phyloP scores from a whole-genome alignment of 2,113 vertebrate genomes.

The Taxidea taxus region DNA sequence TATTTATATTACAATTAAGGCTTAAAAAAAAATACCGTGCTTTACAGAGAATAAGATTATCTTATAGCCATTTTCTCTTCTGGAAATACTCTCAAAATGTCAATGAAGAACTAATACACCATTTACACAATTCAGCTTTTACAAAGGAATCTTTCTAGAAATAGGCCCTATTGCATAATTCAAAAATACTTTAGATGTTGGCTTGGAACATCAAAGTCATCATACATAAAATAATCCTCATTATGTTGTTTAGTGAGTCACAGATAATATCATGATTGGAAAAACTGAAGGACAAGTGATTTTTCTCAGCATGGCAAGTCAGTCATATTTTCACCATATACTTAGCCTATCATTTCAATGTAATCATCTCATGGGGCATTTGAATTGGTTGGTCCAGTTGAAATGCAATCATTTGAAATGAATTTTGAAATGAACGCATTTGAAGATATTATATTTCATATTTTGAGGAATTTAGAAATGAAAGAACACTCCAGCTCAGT shows the following conservation, averaged over 20 bases:
- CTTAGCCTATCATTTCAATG: neutral
- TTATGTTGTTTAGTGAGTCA: neutral
- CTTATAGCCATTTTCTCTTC: neutral
- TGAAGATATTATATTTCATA: neutral
- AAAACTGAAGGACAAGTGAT: neutral
- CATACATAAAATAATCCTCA: neutral
- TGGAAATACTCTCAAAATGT: neutral
- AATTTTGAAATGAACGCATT: neutral
- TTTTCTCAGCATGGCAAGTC: neutral
- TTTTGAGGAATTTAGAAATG: neutral
- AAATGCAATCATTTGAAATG: neutral
- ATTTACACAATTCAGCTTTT: constrained; percentile 21
- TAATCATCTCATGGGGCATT: neutral
- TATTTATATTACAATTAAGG: constrained; percentile 10
- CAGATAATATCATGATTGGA: neutral
- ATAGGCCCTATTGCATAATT: neutral
- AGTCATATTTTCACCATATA: neutral
- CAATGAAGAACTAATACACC: constrained; percentile 13
- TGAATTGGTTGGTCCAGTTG: neutral
- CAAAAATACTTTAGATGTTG: constrained; percentile 18
- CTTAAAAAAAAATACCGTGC: neutral
- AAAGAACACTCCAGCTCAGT: neutral
- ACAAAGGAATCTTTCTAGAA: constrained; percentile 28
- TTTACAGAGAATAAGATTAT: neutral
- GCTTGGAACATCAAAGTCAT: neutral